A percentile compares a stretch with the other conserved stretches of the same genome.
These are phyloP conservation scores for Pollachius pollachius DNA, from an alignment of 2,113 vertebrate species.

Conservation along the genomic window DNA sequence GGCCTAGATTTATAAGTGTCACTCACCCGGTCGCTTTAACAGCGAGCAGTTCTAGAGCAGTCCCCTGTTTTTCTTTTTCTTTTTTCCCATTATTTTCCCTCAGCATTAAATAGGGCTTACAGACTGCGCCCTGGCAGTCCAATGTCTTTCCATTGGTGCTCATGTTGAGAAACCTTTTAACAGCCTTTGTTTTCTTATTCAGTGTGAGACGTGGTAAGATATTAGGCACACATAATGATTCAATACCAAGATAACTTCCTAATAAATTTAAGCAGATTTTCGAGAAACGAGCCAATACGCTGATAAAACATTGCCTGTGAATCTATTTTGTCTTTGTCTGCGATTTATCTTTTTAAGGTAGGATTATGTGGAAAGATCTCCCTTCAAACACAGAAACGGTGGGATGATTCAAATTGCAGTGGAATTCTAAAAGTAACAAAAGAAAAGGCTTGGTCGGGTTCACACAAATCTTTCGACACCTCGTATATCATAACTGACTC, in stretches of 20 bases:
- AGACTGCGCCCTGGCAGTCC: constrained; percentile 52
- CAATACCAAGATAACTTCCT: constrained; percentile 41
- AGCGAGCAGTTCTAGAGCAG: constrained; percentile 54
- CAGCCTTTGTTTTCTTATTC: constrained; percentile 47
- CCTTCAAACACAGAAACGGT: constrained; percentile 33
- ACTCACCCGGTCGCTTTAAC: constrained; percentile 38
- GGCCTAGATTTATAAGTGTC: constrained; percentile 51
- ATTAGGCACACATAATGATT: constrained; percentile 43
- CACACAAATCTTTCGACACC: constrained; percentile 17
- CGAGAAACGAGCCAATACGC: constrained; percentile 28
- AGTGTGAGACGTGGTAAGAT: constrained; percentile 16
- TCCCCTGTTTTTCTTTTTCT: constrained; percentile 41
- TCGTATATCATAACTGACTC: constrained; percentile 69
- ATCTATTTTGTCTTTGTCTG: constrained; percentile 35
- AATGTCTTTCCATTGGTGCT: constrained; percentile 30
- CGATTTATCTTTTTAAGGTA: constrained; percentile 31
- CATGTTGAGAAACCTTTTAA: constrained; percentile 42
- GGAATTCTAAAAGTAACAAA: constrained; percentile 50
- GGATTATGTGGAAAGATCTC: constrained; percentile 39
- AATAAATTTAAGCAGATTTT: constrained; percentile 44
- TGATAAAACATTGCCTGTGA: constrained; percentile 42
- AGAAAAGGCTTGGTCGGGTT: constrained; percentile 5
- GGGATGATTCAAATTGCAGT: constrained; percentile 37
- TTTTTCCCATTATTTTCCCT: constrained; percentile 56
- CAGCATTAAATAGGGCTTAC: constrained; percentile 60